A percentile compares a stretch with the other conserved stretches of the same genome.
Evolutionary conservation across 2,113 vertebrate species (phyloP).

Genomic region (Rutilus rutilus): DNA sequence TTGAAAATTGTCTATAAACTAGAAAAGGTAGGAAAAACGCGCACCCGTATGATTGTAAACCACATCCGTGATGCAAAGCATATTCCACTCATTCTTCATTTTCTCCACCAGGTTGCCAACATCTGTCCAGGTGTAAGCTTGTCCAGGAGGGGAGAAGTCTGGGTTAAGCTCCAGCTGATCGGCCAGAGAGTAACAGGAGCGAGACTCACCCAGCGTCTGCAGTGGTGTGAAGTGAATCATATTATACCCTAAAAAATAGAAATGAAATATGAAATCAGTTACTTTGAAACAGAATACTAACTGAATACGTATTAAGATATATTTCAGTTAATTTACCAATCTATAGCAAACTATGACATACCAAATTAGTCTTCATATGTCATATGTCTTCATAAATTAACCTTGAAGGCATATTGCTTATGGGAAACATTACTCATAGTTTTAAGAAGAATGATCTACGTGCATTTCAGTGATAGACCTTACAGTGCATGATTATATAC

Average conservation of each 20-base stretch:
- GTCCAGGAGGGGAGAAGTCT: conserved; percentile 80
- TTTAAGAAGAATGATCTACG: not conserved
- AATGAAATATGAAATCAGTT: conserved; percentile 46
- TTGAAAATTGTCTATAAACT: not conserved
- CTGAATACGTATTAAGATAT: not conserved
- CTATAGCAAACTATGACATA: not conserved
- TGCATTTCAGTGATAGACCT: not conserved
- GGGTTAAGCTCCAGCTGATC: conserved; percentile 88
- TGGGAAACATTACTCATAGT: not conserved
- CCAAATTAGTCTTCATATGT: not conserved
- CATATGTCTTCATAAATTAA: not conserved
- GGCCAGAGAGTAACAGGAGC: conserved; percentile 87
- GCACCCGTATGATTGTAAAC: conserved; percentile 93
- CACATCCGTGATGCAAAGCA: conserved; percentile 89
- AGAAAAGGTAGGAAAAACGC: not conserved
- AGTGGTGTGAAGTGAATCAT: conserved; percentile 91
- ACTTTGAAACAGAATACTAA: not conserved
- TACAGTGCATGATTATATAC: not conserved
- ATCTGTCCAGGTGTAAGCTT: conserved; percentile 80
- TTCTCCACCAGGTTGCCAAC: conserved; percentile 83
- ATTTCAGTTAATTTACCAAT: not conserved
- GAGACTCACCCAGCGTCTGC: conserved; percentile 84
- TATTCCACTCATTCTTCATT: conserved; percentile 86
- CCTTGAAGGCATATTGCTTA: not conserved
- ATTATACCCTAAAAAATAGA: conserved; percentile 82